Conservation (phyloP, 2,888 invertebrate genomes). For the Ophion slaviceki region DNA sequence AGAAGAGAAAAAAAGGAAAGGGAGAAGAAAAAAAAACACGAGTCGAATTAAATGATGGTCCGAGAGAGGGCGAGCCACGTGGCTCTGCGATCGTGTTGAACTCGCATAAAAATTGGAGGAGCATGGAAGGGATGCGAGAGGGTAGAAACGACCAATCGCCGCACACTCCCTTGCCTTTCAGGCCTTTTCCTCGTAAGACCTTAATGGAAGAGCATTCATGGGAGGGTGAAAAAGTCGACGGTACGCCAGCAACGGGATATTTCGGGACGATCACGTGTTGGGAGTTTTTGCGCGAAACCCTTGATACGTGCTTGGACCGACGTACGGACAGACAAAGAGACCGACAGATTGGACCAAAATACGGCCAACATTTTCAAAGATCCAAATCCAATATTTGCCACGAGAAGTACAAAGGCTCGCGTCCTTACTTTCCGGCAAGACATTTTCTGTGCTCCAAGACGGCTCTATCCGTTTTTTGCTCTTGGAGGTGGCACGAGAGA, state of each 20-base stretch:
- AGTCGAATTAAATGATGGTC: not conserved
- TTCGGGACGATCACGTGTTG: not conserved
- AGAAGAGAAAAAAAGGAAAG: not conserved
- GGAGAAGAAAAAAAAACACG: not conserved
- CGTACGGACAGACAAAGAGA: not conserved
- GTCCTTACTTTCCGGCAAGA: not conserved
- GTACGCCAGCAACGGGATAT: not conserved
- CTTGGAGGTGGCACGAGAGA: not conserved
- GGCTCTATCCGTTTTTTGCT: not conserved
- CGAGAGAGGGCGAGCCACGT: not conserved
- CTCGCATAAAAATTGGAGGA: not conserved
- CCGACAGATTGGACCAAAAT: not conserved
- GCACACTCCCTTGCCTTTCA: not conserved
- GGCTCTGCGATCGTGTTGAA: not conserved
- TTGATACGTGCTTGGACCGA: not conserved
- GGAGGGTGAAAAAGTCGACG: not conserved
- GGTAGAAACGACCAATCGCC: not conserved
- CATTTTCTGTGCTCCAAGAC: not conserved
- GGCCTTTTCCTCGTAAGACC: not conserved
- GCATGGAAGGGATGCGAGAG: not conserved
- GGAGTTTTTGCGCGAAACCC: not conserved
- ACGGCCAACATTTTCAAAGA: not conserved
- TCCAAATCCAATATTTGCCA: not conserved
- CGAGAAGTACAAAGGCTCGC: not conserved
- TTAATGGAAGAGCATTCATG: not conserved